Percentiles rank a stretch among this genome's conserved stretches.
Evolutionary conservation across 2,797 vertebrate genomes (phyloP).

Genomic region (Threskiornis aethiopicus): DNA sequence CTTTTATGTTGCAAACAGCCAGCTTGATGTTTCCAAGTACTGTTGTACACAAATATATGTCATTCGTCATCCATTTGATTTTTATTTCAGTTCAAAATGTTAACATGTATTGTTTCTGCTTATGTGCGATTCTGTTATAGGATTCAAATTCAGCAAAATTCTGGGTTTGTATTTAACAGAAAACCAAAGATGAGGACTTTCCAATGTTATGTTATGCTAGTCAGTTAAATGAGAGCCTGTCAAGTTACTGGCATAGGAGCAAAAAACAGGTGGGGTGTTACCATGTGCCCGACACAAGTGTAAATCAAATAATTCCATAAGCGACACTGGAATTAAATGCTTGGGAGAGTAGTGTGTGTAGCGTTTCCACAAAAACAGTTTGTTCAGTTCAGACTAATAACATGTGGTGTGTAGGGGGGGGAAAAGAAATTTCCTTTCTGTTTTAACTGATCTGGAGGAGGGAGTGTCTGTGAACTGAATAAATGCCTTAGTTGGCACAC

Average conservation of each 20-base stretch:
- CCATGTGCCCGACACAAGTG: not conserved
- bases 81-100: slow-evolving; percentile 61
- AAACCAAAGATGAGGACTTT: not conserved
- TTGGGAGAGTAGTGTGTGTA: not conserved
- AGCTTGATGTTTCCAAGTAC: slow-evolving; percentile 65
- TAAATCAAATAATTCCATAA: not conserved
- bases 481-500: not conserved
- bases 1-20: slow-evolving; percentile 10
- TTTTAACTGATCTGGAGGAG: not conserved
- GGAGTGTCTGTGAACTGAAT: not conserved
- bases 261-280: not conserved
- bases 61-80: slow-evolving; percentile 57
- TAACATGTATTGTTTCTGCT: not conserved
- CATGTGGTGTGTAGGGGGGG: not conserved
- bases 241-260: not conserved
- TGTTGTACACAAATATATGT: slow-evolving; percentile 49
- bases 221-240: not conserved
- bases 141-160: not conserved
- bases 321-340: not conserved
- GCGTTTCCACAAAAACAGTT: not conserved
- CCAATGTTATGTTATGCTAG: fast-evolving
- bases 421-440: not conserved
- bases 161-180: not conserved
- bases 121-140: not conserved
- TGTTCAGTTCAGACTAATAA: not conserved